Conservation (phyloP, 2,888 invertebrate genomes). For the Ormyrus rosae region DNA sequence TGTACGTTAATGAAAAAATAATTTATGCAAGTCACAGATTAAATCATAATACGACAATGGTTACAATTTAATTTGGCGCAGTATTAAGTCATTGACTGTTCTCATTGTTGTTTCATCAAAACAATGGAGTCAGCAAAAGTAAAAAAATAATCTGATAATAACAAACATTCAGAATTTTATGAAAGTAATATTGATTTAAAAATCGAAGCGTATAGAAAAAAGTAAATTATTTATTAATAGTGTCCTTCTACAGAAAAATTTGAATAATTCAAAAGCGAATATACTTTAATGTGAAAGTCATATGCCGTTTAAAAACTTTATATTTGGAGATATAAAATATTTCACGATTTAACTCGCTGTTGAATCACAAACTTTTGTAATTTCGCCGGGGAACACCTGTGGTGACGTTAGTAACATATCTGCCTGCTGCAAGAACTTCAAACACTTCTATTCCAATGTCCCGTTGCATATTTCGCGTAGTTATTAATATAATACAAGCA, state of each 20-base stretch:
- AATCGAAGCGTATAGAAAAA: neutral
- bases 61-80: too few species aligned
- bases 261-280: neutral
- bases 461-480: conserved; percentile 15
- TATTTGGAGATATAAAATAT: neutral
- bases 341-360: neutral
- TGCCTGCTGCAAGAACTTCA: conserved; percentile 8
- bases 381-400: conserved; percentile 3
- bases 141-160: too few species aligned
- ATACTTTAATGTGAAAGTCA: neutral
- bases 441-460: neutral
- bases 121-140: too few species aligned
- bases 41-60: too few species aligned
- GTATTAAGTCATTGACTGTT: too few species aligned
- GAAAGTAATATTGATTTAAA: too few species aligned
- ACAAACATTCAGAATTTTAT: too few species aligned
- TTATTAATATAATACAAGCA: conserved; percentile 17
- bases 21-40: too few species aligned
- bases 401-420: neutral
- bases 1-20: too few species aligned
- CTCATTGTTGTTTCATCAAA: too few species aligned
- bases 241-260: neutral
- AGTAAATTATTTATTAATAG: neutral
- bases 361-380: neutral
- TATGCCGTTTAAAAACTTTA: neutral